Conservation (phyloP, 2,113 vertebrate species). For the Blennius ocellaris region DNA sequence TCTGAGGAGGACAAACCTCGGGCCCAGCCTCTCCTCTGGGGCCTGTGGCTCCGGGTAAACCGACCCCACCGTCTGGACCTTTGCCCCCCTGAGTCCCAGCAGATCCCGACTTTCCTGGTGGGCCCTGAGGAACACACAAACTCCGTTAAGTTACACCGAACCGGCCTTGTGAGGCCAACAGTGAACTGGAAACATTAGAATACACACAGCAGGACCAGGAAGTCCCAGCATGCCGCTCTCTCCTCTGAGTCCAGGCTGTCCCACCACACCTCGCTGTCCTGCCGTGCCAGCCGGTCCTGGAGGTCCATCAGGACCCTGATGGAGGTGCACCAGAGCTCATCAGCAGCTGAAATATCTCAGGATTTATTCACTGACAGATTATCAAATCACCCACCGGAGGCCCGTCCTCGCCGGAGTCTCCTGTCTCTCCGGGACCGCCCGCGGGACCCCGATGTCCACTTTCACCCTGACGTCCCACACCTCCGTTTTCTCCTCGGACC, state of each 20-base stretch:
- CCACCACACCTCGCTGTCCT: constrained; percentile 96
- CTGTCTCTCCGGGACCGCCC: constrained; percentile 92
- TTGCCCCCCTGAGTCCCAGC: constrained; percentile 88
- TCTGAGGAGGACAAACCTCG: constrained; percentile 82
- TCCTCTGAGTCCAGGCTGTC: constrained; percentile 92
- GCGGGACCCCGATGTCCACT: constrained; percentile 86
- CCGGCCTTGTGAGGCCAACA: neutral
- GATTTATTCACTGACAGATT: neutral
- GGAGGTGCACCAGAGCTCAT: constrained; percentile 1
- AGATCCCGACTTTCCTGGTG: constrained; percentile 91
- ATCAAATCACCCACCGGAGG: constrained; percentile 84
- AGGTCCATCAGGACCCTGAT: constrained; percentile 93
- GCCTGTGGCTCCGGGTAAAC: constrained; percentile 89
- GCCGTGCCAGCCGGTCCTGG: constrained; percentile 90
- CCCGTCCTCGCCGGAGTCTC: constrained; percentile 93
- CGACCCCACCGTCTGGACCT: constrained; percentile 90
- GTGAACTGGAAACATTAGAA: neutral
- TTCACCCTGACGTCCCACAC: constrained; percentile 89
- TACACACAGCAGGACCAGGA: constrained; percentile 91
- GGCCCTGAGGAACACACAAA: constrained; percentile 83
- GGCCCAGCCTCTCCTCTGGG: constrained; percentile 93
- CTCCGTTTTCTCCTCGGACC: constrained; percentile 90
- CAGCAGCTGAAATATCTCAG: neutral
- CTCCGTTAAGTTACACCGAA: neutral
- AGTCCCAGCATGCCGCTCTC: constrained; percentile 93